These are phyloP conservation scores for Naja naja DNA, from an alignment of 2,113 vertebrate genomes.

Conservation along the genomic window DNA sequence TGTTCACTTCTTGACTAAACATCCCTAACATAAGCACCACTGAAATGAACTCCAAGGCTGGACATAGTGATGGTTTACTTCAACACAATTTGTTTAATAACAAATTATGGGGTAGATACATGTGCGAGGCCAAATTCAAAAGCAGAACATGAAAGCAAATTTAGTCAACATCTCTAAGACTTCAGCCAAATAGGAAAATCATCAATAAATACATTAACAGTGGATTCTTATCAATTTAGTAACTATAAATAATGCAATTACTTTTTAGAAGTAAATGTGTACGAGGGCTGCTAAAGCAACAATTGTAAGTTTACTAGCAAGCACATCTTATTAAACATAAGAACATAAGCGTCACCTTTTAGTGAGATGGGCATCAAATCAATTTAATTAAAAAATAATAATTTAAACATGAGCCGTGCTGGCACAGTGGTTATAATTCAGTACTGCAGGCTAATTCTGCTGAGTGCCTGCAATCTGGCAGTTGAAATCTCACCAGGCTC, in stretches of 20 bases:
- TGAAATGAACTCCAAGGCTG: neutral
- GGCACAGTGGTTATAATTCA: too few relatives aligned
- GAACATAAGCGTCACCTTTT: neutral
- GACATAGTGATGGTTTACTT: neutral
- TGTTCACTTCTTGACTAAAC: neutral
- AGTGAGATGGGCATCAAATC: neutral
- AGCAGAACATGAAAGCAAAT: neutral
- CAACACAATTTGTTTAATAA: neutral
- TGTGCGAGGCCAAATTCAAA: neutral
- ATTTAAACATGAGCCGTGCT: neutral
- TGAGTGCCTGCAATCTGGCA: too few relatives aligned
- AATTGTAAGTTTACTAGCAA: neutral
- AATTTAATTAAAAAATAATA: neutral
- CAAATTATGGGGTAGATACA: neutral
- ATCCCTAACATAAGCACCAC: neutral
- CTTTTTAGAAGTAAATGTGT: neutral
- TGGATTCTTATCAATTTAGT: neutral
- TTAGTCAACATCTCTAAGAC: neutral
- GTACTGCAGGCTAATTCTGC: too few relatives aligned
- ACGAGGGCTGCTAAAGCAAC: neutral
- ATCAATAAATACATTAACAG: neutral
- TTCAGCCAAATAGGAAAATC: neutral
- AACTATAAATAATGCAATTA: neutral
- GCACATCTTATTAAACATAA: neutral
- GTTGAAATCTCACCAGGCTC: too few relatives aligned